phyloP scores from a whole-genome alignment of 2,113 vertebrate species.

The Lophochroa leadbeateri region DNA sequence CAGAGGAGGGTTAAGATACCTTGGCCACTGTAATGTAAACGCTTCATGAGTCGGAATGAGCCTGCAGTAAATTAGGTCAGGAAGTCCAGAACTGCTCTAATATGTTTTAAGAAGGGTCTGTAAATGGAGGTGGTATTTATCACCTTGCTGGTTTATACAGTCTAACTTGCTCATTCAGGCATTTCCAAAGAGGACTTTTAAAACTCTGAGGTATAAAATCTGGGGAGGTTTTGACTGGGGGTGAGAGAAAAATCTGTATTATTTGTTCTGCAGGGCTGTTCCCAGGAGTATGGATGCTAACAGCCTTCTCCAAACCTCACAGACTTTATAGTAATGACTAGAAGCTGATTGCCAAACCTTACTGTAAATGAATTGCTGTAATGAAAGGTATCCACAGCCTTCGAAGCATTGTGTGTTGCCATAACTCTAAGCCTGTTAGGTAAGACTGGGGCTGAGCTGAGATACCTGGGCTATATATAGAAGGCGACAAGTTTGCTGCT shows the following conservation, averaged over 20 bases:
- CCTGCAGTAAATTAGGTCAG: neutral
- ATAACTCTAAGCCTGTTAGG: neutral
- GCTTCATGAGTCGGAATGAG: neutral
- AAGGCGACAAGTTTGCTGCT: neutral
- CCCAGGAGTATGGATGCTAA: neutral
- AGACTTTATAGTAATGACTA: neutral
- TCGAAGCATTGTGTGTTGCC: neutral
- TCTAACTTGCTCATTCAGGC: neutral
- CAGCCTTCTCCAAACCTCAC: neutral
- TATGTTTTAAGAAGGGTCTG: neutral
- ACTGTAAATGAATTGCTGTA: neutral
- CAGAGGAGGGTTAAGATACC: neutral
- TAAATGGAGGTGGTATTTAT: neutral
- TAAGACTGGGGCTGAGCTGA: neutral
- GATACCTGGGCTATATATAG: constrained; percentile 24
- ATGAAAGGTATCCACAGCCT: neutral
- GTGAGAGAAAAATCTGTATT: neutral
- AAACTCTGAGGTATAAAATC: neutral
- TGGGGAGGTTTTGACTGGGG: neutral
- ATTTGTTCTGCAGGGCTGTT: neutral
- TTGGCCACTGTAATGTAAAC: neutral
- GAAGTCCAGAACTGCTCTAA: neutral
- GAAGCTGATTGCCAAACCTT: neutral
- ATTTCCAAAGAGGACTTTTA: neutral
- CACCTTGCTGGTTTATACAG: neutral